These are phyloP conservation scores for Epizoanthus ramosus DNA, from an alignment of 92 coral and sea anemone genomes.

Conservation along the genomic window DNA sequence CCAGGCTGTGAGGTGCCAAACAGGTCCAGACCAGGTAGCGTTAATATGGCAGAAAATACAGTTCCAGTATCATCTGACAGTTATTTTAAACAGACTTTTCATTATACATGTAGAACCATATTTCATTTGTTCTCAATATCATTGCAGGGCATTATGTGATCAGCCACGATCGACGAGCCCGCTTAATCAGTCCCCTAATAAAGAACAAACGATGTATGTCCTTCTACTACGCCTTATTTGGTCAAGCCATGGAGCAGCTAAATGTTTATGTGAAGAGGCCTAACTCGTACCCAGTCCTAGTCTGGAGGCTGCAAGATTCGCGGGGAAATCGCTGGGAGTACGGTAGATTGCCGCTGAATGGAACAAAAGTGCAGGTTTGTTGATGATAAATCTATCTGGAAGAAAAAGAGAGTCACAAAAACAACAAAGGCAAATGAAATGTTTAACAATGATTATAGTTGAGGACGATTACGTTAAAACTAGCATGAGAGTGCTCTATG, in stretches of 20 bases:
- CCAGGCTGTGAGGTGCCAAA: too few species aligned
- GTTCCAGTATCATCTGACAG: too few species aligned
- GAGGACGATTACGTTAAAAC: too few species aligned
- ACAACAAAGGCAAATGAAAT: too few species aligned
- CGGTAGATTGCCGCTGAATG: not conserved
- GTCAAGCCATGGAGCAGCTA: not conserved
- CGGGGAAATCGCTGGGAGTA: not conserved
- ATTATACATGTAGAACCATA: too few species aligned
- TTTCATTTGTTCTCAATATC: not conserved
- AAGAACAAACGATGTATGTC: constrained; percentile 10
- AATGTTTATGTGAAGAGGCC: not conserved
- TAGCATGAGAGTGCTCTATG: too few species aligned
- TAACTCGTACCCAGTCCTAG: constrained; percentile 1
- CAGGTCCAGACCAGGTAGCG: too few species aligned
- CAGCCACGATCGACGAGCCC: constrained; percentile 17
- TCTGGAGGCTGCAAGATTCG: constrained; percentile 4
- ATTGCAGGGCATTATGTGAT: constrained; percentile 4
- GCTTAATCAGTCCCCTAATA: constrained; percentile 21
- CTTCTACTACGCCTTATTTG: constrained; percentile 13
- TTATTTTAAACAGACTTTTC: too few species aligned
- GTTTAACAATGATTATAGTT: too few species aligned
- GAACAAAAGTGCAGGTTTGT: constrained; percentile 10
- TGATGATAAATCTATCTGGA: not conserved
- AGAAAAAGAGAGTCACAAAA: too few species aligned
- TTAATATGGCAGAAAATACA: too few species aligned